Conservation (phyloP, 2,113 vertebrate genomes). For the Clarias magur region DNA sequence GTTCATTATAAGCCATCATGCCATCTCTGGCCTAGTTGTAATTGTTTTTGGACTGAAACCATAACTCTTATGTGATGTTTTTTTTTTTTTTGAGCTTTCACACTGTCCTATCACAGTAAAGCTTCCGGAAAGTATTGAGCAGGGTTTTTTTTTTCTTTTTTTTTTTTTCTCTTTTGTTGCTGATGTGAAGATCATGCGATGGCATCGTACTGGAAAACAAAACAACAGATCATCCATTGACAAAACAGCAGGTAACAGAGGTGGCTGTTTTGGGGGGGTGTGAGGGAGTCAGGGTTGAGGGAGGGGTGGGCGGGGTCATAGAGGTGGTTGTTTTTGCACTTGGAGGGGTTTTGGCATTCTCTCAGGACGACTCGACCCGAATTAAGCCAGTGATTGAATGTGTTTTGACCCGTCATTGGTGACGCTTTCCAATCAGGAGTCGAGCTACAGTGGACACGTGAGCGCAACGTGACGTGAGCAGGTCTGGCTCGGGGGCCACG, state of each 20-base stretch:
- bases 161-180: slow-evolving; percentile 54
- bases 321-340: slow-evolving; percentile 51
- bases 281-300: neutral
- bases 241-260: slow-evolving; percentile 25
- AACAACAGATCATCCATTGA: slow-evolving; percentile 33
- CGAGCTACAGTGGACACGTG: slow-evolving; percentile 58
- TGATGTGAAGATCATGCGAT: slow-evolving; percentile 60
- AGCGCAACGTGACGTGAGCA: slow-evolving; percentile 49
- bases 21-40: slow-evolving; percentile 41
- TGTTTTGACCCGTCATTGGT: slow-evolving; percentile 72
- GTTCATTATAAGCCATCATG: slow-evolving; percentile 28
- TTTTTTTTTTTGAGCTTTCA: slow-evolving; percentile 42
- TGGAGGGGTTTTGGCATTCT: slow-evolving; percentile 66
- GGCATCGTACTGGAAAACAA: slow-evolving; percentile 61
- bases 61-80: slow-evolving; percentile 59
- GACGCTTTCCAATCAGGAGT: slow-evolving; percentile 60
- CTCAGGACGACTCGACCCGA: slow-evolving; percentile 72
- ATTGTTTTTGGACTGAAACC: slow-evolving; percentile 58
- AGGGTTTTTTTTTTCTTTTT: slow-evolving; percentile 5
- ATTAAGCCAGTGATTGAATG: slow-evolving; percentile 74
- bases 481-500: slow-evolving; percentile 31
- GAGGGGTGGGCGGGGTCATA: neutral
- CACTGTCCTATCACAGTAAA: slow-evolving; percentile 85
- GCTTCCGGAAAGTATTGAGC: slow-evolving; percentile 51
- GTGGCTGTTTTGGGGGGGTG: neutral